Evolutionary conservation across 2,888 invertebrate genomes (phyloP).

Genomic region (Altica lythri): DNA sequence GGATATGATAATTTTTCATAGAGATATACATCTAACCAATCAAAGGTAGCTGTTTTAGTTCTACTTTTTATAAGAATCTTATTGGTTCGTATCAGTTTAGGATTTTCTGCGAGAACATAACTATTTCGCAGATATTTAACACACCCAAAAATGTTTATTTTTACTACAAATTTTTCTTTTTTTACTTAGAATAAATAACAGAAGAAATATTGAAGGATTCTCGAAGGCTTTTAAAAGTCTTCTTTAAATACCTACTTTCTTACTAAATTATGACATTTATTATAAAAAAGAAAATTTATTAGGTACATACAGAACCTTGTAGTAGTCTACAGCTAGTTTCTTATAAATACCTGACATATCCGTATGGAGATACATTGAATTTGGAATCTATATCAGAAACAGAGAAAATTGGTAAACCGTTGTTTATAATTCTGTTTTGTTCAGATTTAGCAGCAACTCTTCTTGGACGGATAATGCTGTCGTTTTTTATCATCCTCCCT

Average conservation of each 20-base stretch:
- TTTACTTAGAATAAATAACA: too few relatives aligned
- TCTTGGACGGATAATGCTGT: conserved; percentile 23
- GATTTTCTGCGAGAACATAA: too few relatives aligned
- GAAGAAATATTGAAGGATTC: neutral
- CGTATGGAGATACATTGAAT: neutral
- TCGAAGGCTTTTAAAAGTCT: neutral
- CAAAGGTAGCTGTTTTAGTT: too few relatives aligned
- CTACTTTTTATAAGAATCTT: too few relatives aligned
- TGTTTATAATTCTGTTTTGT: neutral
- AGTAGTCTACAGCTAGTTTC: neutral
- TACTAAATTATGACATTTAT: neutral
- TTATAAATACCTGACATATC: neutral
- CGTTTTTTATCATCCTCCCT: conserved; percentile 18
- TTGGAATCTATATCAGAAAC: neutral
- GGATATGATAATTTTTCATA: too few relatives aligned
- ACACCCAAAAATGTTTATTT: too few relatives aligned
- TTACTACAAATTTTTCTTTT: too few relatives aligned
- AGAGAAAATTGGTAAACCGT: neutral
- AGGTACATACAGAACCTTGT: neutral
- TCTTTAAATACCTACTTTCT: neutral
- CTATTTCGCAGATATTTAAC: too few relatives aligned
- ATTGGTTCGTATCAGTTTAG: too few relatives aligned
- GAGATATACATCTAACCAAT: too few relatives aligned
- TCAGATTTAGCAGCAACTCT: neutral
- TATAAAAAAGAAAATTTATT: neutral